Evolutionary conservation across 1,140 invertebrate species (phyloP), one percentile per base, ranked within the genome.

Genomic region (Harlomillsia oculata): DNA sequence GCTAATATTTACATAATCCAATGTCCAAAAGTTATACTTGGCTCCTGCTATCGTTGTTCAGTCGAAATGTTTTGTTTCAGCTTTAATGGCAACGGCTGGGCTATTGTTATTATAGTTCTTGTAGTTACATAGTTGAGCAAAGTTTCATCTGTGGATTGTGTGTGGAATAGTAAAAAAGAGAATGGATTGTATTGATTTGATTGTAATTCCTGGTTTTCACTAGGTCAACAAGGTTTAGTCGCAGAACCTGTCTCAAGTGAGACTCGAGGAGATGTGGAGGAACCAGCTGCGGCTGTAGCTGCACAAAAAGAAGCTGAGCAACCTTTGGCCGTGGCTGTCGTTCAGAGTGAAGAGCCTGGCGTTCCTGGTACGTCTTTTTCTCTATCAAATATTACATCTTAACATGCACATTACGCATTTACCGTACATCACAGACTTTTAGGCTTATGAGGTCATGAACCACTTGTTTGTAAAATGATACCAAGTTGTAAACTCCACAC

Each of bases 241-340:
- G 64, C 57, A 32, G 64, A 65, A 18, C 58, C 64, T 6, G 26
- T 26, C 13, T 65, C 64, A 4, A 60, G 53, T 53, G 64, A 65
- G 34, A 46, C 45, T 16, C 53, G 60, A 16, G 59, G 59, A 8
- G 59, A 59, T 62, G 63, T 59, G 4, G 59, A 60, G 14, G 59
- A 62, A 3, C 30, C 40, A 36, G 40, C 28, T 30, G 28, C 59
- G 16, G 26, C 26, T n/a, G 20, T 30, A 5, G 30, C 53, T 14
- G 52, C 41, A 13, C 53, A 65, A 59, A 53, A 48, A 32, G 56
- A 65, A 46, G 57, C 48, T 51, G 52, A 65, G 28, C 48, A 59
- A 46, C 64, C 64, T 16, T 44, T 65, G 26, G 64, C 64, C 5
- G 50, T 65, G 39, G 64, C 64, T 32, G 64, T 65, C 6, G 64